Percentiles rank a stretch among this genome's conserved stretches.
These are phyloP conservation scores for Diadegma fenestrale DNA, from an alignment of 2,888 invertebrate genomes.

Conservation along the genomic window DNA sequence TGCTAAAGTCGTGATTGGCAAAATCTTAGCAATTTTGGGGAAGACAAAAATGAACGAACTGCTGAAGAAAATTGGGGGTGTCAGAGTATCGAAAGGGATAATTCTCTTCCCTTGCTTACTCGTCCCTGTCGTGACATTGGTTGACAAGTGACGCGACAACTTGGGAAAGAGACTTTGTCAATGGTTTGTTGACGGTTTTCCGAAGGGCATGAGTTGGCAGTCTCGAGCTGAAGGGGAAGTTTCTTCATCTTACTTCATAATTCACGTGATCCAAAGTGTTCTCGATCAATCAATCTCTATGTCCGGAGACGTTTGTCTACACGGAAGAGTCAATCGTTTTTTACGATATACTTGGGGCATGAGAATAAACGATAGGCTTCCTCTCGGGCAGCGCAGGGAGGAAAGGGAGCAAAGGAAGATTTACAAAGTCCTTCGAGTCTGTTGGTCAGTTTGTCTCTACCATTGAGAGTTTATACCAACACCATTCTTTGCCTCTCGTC, in stretches of 20 bases:
- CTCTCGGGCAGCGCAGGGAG: constrained; percentile 14
- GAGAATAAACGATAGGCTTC: constrained; percentile 10
- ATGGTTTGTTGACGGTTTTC: constrained; percentile 3
- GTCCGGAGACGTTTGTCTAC: constrained; percentile 39
- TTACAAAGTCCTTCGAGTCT: constrained; percentile 44
- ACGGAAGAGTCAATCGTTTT: constrained; percentile 22
- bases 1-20: not conserved
- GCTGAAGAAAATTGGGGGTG: not conserved
- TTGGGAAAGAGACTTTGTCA: constrained; percentile 5
- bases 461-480: constrained; percentile 41
- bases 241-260: constrained; percentile 41
- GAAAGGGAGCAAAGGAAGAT: constrained; percentile 32
- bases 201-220: not conserved
- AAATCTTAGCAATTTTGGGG: not conserved
- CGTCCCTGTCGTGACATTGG: constrained; percentile 9
- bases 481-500: constrained; percentile 45
- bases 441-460: constrained; percentile 23
- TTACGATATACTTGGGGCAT: constrained; percentile 16
- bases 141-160: constrained; percentile 5
- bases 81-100: not conserved
- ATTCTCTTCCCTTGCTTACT: constrained; percentile 4
- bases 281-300: constrained; percentile 50
- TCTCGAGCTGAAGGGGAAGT: constrained; percentile 1
- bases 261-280: constrained; percentile 40
- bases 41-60: not conserved